A percentile compares a stretch with the other conserved stretches of the same genome.
Conservation (phyloP, 2,113 vertebrate genomes). For the Calidris pygmaea region DNA sequence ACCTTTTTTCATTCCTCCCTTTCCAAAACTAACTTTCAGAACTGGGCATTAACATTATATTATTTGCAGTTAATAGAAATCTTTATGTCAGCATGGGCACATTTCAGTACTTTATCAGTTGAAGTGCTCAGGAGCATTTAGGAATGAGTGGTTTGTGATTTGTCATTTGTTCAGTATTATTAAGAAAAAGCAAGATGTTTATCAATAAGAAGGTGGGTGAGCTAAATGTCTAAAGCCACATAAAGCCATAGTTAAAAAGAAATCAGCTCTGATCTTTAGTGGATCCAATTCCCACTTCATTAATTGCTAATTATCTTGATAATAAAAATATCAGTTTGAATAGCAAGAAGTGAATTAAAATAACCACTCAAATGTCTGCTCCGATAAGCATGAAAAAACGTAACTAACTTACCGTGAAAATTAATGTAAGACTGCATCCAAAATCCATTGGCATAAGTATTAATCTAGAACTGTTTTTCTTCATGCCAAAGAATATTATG, state of each 20-base stretch:
- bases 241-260: slow-evolving; percentile 42
- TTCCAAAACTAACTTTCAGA: not conserved
- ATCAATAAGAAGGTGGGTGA: slow-evolving; percentile 26
- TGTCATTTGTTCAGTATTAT: not conserved
- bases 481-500: not conserved
- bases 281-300: slow-evolving; percentile 46
- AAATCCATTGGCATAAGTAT: not conserved
- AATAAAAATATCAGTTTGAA: slow-evolving; percentile 50
- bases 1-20: not conserved
- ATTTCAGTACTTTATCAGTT: not conserved
- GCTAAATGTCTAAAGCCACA: slow-evolving; percentile 5
- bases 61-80: not conserved
- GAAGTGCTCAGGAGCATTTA: not conserved
- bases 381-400: slow-evolving; percentile 12
- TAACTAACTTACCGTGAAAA: slow-evolving; percentile 28
- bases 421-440: not conserved
- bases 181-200: slow-evolving; percentile 31
- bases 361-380: slow-evolving; percentile 22
- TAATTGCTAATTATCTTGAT: slow-evolving; percentile 59
- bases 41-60: not conserved
- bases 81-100: not conserved
- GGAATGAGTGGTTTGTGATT: not conserved
- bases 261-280: slow-evolving; percentile 42
- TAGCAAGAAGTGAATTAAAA: slow-evolving; percentile 50
- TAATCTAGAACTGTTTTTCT: not conserved